These are phyloP conservation scores for Pipra filicauda DNA, from an alignment of 2,113 vertebrate species.

Conservation along the genomic window DNA sequence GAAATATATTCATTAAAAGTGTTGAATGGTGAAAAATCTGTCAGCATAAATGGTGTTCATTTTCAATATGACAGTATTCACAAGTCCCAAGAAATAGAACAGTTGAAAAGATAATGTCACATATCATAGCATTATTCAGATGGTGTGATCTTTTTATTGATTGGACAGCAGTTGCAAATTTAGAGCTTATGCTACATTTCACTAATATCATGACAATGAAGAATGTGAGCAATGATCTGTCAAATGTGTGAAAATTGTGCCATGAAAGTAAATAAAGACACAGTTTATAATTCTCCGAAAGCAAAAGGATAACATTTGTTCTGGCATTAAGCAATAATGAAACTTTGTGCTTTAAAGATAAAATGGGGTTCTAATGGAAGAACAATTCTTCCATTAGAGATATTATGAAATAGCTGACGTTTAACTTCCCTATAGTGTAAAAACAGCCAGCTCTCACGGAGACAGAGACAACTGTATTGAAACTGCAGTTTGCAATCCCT, in stretches of 20 bases:
- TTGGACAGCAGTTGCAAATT: slow-evolving; percentile 46
- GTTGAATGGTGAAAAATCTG: slow-evolving; percentile 36
- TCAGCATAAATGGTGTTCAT: slow-evolving; percentile 55
- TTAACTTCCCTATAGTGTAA: neutral
- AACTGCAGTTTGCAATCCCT: neutral
- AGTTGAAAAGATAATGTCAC: slow-evolving; percentile 52
- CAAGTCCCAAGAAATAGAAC: slow-evolving; percentile 43
- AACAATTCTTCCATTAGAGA: slow-evolving; percentile 6
- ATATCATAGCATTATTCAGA: slow-evolving; percentile 30
- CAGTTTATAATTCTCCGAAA: slow-evolving; percentile 64
- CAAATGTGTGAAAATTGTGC: slow-evolving; percentile 61
- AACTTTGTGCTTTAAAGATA: slow-evolving; percentile 34
- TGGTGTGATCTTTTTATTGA: slow-evolving; percentile 43
- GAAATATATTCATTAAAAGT: slow-evolving; percentile 67
- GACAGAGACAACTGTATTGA: neutral
- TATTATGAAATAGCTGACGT: slow-evolving; percentile 1
- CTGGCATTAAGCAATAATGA: slow-evolving; percentile 65
- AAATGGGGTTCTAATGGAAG: neutral
- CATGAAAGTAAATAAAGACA: slow-evolving; percentile 71
- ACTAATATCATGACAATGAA: slow-evolving; percentile 70
- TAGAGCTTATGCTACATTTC: slow-evolving; percentile 71
- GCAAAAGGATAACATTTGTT: slow-evolving; percentile 65
- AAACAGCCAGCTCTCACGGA: neutral
- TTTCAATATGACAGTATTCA: slow-evolving; percentile 59
- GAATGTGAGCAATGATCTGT: slow-evolving; percentile 67